Conservation (phyloP, 53 echinoderm and acorn worm species). For the Antedon mediterranea region DNA sequence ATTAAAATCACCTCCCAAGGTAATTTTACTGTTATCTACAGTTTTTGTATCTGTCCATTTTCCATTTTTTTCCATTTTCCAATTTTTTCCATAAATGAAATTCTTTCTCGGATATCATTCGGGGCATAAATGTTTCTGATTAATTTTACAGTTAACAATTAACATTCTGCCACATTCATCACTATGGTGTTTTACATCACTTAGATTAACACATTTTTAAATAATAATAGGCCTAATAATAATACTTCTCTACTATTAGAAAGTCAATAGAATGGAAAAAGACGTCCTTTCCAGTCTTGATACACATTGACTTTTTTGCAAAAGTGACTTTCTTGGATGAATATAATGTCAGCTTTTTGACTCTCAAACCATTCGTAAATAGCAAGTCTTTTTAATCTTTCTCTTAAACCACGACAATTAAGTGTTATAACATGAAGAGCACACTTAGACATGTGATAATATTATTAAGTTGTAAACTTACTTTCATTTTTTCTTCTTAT, state of each 20-base stretch:
- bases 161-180: too few species aligned
- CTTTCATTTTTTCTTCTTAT: too few species aligned
- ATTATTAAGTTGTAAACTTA: too few species aligned
- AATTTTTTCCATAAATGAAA: too few species aligned
- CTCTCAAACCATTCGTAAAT: background rate
- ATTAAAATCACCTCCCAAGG: too few species aligned
- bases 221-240: background rate
- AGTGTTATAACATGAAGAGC: background rate
- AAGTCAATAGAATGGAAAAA: background rate
- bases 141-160: too few species aligned
- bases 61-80: too few species aligned
- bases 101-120: too few species aligned
- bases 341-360: background rate
- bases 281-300: background rate
- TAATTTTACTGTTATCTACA: too few species aligned
- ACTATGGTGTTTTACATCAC: background rate
- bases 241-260: background rate
- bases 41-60: too few species aligned
- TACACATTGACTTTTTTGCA: background rate
- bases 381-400: background rate
- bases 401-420: background rate
- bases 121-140: too few species aligned
- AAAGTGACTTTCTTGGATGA: background rate
- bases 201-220: background rate
- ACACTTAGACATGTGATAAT: background rate